phyloP scores from a whole-genome alignment of 64 coral and sea anemone genomes.

The Montipora efflorescens region DNA sequence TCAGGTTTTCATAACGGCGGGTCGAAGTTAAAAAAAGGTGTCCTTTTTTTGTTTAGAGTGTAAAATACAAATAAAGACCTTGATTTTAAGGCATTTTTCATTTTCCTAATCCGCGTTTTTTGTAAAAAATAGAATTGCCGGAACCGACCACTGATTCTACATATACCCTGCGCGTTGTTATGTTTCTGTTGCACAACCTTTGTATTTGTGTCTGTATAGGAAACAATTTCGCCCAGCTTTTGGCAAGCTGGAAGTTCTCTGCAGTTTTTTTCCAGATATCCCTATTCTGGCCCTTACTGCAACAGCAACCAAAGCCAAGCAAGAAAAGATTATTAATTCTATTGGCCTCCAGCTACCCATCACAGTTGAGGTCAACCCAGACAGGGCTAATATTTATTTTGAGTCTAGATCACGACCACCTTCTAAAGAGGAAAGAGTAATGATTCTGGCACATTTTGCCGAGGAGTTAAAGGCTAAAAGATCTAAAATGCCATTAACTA shows the following conservation, averaged over 20 bases:
- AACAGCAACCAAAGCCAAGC: neutral
- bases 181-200: too few relatives aligned
- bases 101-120: too few relatives aligned
- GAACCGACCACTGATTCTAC: too few relatives aligned
- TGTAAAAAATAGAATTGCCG: too few relatives aligned
- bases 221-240: slow-evolving; percentile 31
- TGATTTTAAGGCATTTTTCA: too few relatives aligned
- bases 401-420: neutral
- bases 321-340: slow-evolving; percentile 9
- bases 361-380: slow-evolving; percentile 39
- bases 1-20: too few relatives aligned
- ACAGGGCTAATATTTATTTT: slow-evolving; percentile 58
- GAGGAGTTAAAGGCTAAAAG: slow-evolving; percentile 28
- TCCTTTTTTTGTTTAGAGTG: too few relatives aligned
- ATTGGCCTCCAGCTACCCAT: slow-evolving; percentile 40
- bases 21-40: too few relatives aligned
- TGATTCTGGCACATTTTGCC: slow-evolving; percentile 8
- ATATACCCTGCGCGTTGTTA: too few relatives aligned
- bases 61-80: too few relatives aligned
- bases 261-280: neutral
- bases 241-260: neutral
- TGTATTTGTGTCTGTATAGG: slow-evolving; percentile 2
- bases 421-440: slow-evolving; percentile 30
- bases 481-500: slow-evolving; percentile 12
- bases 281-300: slow-evolving; percentile 15